Base-by-base conservation (phyloP, 2,888 invertebrate species). In the Trachelus troglodyta region DNA sequence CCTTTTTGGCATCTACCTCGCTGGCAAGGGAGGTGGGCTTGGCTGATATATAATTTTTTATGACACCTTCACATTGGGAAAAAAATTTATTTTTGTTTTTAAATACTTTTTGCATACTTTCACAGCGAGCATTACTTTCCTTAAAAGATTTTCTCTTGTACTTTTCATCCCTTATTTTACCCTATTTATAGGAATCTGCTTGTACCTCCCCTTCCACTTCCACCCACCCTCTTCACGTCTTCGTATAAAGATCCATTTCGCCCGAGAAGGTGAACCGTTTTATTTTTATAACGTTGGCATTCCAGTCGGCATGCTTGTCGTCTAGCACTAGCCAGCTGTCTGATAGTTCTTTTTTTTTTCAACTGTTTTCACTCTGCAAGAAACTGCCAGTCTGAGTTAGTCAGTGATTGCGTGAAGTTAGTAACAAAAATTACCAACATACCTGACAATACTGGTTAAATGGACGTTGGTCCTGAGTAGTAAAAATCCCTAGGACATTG, bases 241-340 rank as follows among this genome's bases (percentile, higher is more conserved):
- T 56, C 9, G 23, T 56, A 23, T 56, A 56, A 56, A 56, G 56
- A 23, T 56, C 23, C 56, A 56, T 15, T 23, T 56, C 23, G 56
- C 3, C 56, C 23, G 9, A 56, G 56, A 56, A 23, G 23, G 56
- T 9, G 56, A 56, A 56, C 3, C 56, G 56, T 84, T 81, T 82
- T 83, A 81, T 81, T 81, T 81, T 81, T 79, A 77, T 77, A 76
- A 79, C 74, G 77, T 80, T 81, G 80, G 79, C 82, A 80, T 79
- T 73, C 74, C 71, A 69, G 73, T 82, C 77, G 56, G 83, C 86
- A 85, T 86, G 86, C 86, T 85, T 86, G 84, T 85, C 87, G 86
- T 85, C 85, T 87, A 85, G 85, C 84, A 79, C 82, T 84, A 80
- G 83, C 79, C 87, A 88, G 86, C 85, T 87, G 85, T 83, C 56